phyloP scores from a whole-genome alignment of 2,888 invertebrate species.

The Dynastes hyllus region DNA sequence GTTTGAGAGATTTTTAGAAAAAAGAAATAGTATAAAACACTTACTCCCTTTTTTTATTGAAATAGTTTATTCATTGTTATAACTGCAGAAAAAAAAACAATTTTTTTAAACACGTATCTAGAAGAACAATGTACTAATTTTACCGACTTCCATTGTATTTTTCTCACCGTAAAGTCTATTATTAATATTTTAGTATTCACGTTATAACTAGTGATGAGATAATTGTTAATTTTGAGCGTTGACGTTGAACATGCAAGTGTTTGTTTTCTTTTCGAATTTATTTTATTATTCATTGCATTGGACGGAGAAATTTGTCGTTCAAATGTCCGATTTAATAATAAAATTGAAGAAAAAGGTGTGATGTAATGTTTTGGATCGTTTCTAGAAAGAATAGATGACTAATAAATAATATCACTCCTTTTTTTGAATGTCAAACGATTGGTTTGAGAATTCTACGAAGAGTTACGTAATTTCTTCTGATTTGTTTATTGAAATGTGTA shows the following conservation, averaged over 20 bases:
- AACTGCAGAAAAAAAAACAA: no score
- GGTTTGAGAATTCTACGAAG: constrained; percentile 6
- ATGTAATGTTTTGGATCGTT: constrained; percentile 14
- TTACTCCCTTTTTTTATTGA: no score
- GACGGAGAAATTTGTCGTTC: constrained; percentile 12
- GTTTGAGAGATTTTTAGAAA: no score
- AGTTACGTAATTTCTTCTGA: constrained; percentile 28
- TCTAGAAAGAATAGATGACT: constrained; percentile 13
- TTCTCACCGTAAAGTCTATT: constrained; percentile 8
- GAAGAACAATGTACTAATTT: no score
- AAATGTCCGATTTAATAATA: background rate
- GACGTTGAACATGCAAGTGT: background rate
- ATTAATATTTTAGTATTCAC: constrained; percentile 10
- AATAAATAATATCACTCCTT: background rate
- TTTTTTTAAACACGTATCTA: no score
- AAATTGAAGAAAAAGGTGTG: background rate
- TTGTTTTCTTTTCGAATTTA: background rate
- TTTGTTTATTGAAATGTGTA: background rate
- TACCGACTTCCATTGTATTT: no score
- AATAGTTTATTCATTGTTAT: no score
- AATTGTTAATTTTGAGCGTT: constrained; percentile 11
- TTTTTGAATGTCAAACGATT: background rate
- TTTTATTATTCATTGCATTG: background rate
- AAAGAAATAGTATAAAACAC: no score
- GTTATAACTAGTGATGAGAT: constrained; percentile 18